Evolutionary conservation across 2,888 invertebrate species (phyloP).

Genomic region (Hoplodrina blanda): DNA sequence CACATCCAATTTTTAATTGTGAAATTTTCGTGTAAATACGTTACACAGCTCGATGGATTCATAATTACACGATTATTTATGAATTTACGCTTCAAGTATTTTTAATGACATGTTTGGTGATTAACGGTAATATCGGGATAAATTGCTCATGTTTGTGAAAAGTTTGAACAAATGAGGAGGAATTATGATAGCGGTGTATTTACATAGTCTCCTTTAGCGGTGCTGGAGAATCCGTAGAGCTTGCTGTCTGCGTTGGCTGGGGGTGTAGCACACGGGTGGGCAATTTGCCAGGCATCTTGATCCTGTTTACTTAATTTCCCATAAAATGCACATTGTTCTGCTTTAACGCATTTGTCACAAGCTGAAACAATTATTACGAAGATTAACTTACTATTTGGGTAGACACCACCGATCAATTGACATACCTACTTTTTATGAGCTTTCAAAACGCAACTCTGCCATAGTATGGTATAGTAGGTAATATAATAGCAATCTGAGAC

Average conservation of each 20-base stretch:
- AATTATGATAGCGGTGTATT: slow-evolving; percentile 49
- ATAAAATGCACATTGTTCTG: slow-evolving; percentile 73
- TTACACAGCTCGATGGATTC: slow-evolving; percentile 47
- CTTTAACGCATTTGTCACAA: slow-evolving; percentile 76
- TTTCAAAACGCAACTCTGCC: too few species aligned
- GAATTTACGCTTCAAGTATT: slow-evolving; percentile 54
- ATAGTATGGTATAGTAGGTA: too few species aligned
- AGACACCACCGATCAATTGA: too few species aligned
- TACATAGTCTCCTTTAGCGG: slow-evolving; percentile 77
- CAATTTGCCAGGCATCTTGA: slow-evolving; percentile 72
- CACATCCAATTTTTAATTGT: slow-evolving; percentile 41
- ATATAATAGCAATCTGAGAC: too few species aligned
- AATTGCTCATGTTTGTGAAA: slow-evolving; percentile 20
- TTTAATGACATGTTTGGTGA: slow-evolving; percentile 59
- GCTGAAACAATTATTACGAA: slow-evolving; percentile 66
- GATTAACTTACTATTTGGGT: not conserved
- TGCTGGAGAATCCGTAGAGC: slow-evolving; percentile 67
- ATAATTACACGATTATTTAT: slow-evolving; percentile 63
- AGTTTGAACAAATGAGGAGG: slow-evolving; percentile 15
- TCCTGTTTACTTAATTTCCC: slow-evolving; percentile 70
- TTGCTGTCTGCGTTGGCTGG: slow-evolving; percentile 50
- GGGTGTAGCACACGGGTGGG: slow-evolving; percentile 70
- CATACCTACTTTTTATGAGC: too few species aligned
- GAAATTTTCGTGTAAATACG: slow-evolving; percentile 47
- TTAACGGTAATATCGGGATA: slow-evolving; percentile 41